Evolutionary conservation across 2,797 vertebrate genomes (phyloP).

Genomic region (Glyptemys insculpta): DNA sequence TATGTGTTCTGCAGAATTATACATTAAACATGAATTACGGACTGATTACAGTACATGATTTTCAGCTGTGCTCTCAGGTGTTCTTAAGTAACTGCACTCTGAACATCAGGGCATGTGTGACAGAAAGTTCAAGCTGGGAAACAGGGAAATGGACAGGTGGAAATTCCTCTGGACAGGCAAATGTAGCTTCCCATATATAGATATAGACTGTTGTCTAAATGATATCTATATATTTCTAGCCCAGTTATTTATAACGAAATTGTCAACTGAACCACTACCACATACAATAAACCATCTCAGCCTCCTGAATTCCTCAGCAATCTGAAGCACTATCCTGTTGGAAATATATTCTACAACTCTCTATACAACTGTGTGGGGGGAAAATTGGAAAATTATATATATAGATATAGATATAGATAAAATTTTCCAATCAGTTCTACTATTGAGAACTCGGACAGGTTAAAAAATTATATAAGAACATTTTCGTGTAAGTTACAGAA

Average conservation of each 20-base stretch:
- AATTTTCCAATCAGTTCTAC: rapidly evolving
- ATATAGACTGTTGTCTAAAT: no score
- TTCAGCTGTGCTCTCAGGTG: rapidly evolving
- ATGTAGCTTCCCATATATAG: neutral
- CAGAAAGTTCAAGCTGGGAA: neutral
- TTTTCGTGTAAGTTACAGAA: rapidly evolving
- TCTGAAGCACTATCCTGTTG: rapidly evolving
- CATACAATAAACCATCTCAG: neutral
- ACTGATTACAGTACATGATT: rapidly evolving
- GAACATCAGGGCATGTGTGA: neutral
- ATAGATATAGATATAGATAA: neutral
- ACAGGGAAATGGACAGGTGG: rapidly evolving
- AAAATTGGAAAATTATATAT: no score
- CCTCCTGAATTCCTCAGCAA: neutral
- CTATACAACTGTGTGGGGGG: rapidly evolving
- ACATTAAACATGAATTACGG: rapidly evolving
- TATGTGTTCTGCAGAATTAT: neutral
- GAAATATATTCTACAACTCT: neutral
- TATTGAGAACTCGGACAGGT: neutral
- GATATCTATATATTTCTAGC: neutral
- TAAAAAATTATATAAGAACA: rapidly evolving
- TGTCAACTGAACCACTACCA: rapidly evolving
- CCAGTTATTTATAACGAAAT: rapidly evolving
- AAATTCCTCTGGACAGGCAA: neutral
- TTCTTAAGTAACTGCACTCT: neutral